A percentile compares a stretch with the other conserved stretches of the same genome.
Conservation (phyloP, 2,113 vertebrate genomes). For the Phalacrocorax brasilianus region DNA sequence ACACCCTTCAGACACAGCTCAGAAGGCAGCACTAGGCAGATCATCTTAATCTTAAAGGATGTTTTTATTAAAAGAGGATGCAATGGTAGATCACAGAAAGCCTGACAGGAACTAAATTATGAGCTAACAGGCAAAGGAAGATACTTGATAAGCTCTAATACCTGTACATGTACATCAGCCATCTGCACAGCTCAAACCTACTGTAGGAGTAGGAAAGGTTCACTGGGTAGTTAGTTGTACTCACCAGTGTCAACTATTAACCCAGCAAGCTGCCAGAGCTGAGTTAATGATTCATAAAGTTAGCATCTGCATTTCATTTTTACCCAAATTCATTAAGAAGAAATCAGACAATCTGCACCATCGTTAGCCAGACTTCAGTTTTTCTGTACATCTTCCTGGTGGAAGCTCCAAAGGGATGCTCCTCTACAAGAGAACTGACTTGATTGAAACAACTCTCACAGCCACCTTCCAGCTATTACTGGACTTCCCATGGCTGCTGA, state of each 20-base stretch:
- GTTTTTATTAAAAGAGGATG: background rate
- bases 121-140: background rate
- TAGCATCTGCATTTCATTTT: fast-evolving
- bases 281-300: background rate
- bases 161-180: background rate
- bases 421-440: background rate
- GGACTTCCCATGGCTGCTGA: background rate
- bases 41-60: background rate
- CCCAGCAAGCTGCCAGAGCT: background rate
- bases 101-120: background rate
- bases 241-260: background rate
- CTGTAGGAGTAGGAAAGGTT: background rate
- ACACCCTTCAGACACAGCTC: background rate
- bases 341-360: background rate
- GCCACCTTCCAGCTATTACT: background rate
- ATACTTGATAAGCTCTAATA: fast-evolving
- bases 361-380: fast-evolving
- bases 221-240: background rate
- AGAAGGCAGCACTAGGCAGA: background rate
- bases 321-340: background rate
- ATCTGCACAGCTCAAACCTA: background rate
- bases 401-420: background rate
- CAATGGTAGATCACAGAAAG: background rate
- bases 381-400: fast-evolving
- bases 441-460: background rate